phyloP scores from a whole-genome alignment of 2,888 invertebrate species.

The Mermis nigrescens region DNA sequence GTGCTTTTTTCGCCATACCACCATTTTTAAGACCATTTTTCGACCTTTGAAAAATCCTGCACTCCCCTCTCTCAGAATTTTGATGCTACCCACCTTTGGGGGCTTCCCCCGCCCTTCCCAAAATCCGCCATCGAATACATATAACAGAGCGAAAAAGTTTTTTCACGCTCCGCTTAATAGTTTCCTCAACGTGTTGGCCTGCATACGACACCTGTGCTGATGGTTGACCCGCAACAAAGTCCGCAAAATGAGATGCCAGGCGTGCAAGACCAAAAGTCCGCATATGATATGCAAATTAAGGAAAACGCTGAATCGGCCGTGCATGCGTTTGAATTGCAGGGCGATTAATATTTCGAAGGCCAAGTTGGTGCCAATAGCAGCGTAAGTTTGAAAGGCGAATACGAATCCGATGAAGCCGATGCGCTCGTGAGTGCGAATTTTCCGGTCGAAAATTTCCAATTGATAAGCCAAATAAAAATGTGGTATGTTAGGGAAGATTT shows the following conservation, averaged over 20 bases:
- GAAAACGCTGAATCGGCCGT: not conserved
- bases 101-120: too few species aligned
- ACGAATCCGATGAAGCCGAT: not conserved
- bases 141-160: too few species aligned
- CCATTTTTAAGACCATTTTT: too few species aligned
- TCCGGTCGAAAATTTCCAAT: not conserved
- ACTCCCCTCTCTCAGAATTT: too few species aligned
- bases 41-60: too few species aligned
- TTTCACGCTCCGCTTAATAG: not conserved
- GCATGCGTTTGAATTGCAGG: not conserved
- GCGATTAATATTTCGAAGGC: not conserved
- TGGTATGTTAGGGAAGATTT: too few species aligned
- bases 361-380: not conserved
- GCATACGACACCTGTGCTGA: not conserved
- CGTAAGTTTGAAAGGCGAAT: not conserved
- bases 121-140: too few species aligned
- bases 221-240: not conserved
- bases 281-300: not conserved
- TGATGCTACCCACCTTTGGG: too few species aligned
- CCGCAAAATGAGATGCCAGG: not conserved
- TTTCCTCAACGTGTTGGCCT: not conserved
- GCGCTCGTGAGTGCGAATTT: not conserved
- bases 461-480: not conserved
- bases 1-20: too few species aligned
- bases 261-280: not conserved